Evolutionary conservation across 2,113 vertebrate species (phyloP).

Genomic region (Cyanistes caeruleus): DNA sequence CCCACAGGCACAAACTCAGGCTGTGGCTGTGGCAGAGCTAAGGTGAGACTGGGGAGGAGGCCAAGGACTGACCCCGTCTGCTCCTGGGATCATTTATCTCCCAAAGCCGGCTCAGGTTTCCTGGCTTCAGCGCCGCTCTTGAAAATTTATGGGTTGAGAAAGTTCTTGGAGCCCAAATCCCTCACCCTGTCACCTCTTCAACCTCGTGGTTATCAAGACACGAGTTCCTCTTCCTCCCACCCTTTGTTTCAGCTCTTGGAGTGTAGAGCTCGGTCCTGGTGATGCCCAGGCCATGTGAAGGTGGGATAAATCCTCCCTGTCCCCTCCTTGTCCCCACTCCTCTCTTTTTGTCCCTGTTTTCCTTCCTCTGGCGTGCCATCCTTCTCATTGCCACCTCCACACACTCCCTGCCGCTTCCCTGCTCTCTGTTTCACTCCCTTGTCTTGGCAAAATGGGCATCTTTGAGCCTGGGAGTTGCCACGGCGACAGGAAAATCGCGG

Average conservation of each 20-base stretch:
- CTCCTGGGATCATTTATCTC: slow-evolving; percentile 55
- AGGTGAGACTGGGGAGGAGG: slow-evolving; percentile 17
- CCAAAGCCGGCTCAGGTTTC: slow-evolving; percentile 55
- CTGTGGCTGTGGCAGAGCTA: fast-evolving
- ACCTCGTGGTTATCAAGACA: slow-evolving; percentile 68
- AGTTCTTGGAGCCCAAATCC: slow-evolving; percentile 66
- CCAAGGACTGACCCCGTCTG: slow-evolving; percentile 43
- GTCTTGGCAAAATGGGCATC: not conserved
- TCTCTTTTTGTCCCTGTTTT: not conserved
- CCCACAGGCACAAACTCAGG: not conserved
- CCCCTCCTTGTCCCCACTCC: not conserved
- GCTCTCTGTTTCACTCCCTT: not conserved
- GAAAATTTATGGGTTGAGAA: slow-evolving; percentile 80
- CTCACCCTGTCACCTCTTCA: slow-evolving; percentile 47
- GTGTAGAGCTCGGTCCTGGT: not conserved
- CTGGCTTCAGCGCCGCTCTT: slow-evolving; percentile 37
- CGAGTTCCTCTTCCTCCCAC: slow-evolving; percentile 32
- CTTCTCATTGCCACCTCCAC: not conserved
- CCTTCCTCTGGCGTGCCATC: not conserved
- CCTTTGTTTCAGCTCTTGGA: slow-evolving; percentile 37
- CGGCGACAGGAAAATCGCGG: not conserved
- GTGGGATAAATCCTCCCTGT: not conserved
- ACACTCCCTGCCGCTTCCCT: fast-evolving
- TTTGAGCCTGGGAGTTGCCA: not conserved
- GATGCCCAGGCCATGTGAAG: not conserved